phyloP scores from a whole-genome alignment of 2,888 invertebrate species.

The Sphaerophoria taeniata region DNA sequence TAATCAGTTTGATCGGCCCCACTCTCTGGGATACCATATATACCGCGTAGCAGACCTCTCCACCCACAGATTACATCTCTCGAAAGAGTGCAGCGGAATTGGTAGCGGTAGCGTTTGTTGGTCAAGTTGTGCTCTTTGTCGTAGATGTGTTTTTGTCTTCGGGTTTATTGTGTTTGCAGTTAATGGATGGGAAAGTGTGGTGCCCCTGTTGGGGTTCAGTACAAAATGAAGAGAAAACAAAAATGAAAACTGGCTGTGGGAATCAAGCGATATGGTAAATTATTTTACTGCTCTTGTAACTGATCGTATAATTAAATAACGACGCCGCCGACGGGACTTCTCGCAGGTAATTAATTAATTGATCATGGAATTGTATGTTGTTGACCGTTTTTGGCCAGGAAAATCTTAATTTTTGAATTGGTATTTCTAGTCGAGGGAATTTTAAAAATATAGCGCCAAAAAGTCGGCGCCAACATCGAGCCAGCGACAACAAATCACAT shows the following conservation, averaged over 20 bases:
- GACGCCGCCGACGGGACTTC: constrained; percentile 12
- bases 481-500: too few relatives aligned
- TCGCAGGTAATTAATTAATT: constrained; percentile 66
- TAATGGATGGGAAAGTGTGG: constrained; percentile 71
- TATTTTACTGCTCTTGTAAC: constrained; percentile 71
- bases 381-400: background rate
- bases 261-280: constrained; percentile 62
- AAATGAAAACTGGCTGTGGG: constrained; percentile 47
- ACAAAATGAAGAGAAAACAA: constrained; percentile 17
- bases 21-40: constrained; percentile 32
- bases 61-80: constrained; percentile 63
- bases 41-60: constrained; percentile 28
- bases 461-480: too few relatives aligned
- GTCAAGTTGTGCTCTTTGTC: constrained; percentile 60
- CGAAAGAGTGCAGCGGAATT: constrained; percentile 43
- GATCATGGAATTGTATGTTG: constrained; percentile 62
- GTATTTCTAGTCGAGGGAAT: too few relatives aligned
- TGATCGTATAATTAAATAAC: constrained; percentile 56
- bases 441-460: too few relatives aligned
- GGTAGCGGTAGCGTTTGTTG: constrained; percentile 73
- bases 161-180: constrained; percentile 68
- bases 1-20: background rate
- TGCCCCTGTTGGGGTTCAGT: constrained; percentile 21
- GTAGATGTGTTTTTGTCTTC: background rate
- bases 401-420: too few relatives aligned